Evolutionary conservation across 2,797 vertebrate species (phyloP).

Genomic region (Paedocypris micromegethes): DNA sequence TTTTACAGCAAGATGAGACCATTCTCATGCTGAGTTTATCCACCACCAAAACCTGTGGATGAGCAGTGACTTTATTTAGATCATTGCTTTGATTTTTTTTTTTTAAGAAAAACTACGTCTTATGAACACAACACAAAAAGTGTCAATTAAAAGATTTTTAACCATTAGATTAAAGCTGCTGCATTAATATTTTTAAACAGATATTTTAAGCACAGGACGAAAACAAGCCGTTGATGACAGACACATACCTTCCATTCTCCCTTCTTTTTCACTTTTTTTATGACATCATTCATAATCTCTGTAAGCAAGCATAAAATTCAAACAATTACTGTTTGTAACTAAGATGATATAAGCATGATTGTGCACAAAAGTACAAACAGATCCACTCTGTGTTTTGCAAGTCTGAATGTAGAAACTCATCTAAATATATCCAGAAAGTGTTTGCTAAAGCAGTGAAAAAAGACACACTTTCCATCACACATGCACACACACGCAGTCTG

Average conservation of each 20-base stretch:
- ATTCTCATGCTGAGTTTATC: slow-evolving; percentile 97
- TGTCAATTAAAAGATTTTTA: too few species aligned
- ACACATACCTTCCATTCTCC: slow-evolving; percentile 90
- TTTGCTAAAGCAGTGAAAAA: slow-evolving; percentile 14
- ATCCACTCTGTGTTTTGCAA: too few species aligned
- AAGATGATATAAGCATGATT: too few species aligned
- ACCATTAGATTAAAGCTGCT: too few species aligned
- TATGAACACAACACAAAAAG: too few species aligned
- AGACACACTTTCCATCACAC: slow-evolving; percentile 2
- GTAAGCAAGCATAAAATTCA: slow-evolving; percentile 34
- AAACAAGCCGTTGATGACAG: background rate
- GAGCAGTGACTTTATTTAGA: slow-evolving; percentile 1
- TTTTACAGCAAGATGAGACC: slow-evolving; percentile 96
- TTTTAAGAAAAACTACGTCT: too few species aligned
- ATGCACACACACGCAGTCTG: slow-evolving; percentile 9
- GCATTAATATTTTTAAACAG: background rate
- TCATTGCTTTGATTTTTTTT: background rate
- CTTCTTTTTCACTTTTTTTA: slow-evolving; percentile 94
- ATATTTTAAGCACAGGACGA: background rate
- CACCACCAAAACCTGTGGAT: slow-evolving; percentile 85
- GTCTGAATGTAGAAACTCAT: too few species aligned
- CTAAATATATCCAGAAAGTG: slow-evolving; percentile 45
- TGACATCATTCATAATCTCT: slow-evolving; percentile 97
- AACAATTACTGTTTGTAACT: too few species aligned
- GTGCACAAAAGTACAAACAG: too few species aligned